Percentiles rank a stretch among this genome's conserved stretches.
These are phyloP conservation scores for Lanius collurio DNA, from an alignment of 2,113 vertebrate genomes.

Conservation along the genomic window DNA sequence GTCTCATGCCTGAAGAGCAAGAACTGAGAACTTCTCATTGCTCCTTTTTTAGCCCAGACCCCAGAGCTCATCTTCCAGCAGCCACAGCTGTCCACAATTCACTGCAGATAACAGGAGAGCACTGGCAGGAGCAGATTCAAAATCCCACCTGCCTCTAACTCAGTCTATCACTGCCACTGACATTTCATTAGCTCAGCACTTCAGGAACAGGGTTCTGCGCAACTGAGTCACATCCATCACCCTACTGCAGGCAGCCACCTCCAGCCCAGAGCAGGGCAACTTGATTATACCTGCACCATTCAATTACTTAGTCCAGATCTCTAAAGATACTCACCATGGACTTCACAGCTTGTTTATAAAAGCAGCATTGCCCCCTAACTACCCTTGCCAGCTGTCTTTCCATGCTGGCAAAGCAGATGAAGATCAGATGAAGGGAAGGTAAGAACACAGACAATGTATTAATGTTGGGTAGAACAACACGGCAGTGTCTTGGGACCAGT, in stretches of 20 bases:
- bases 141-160: background rate
- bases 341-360: background rate
- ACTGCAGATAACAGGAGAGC: background rate
- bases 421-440: background rate
- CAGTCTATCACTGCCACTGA: background rate
- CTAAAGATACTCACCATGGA: rapidly evolving
- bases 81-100: background rate
- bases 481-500: background rate
- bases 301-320: background rate
- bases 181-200: background rate
- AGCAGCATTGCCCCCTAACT: background rate
- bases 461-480: rapidly evolving
- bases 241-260: background rate
- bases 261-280: background rate
- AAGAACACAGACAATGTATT: background rate
- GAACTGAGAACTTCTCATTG: background rate
- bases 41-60: background rate
- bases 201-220: background rate
- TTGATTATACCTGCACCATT: background rate
- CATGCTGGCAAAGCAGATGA: background rate
- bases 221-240: background rate
- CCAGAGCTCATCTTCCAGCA: background rate
- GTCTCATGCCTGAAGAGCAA: background rate
- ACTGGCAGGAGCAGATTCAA: background rate
- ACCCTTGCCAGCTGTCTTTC: background rate